Percentiles rank a stretch among this genome's conserved stretches.
Evolutionary conservation across 2,888 invertebrate species (phyloP).

Genomic region (Eristalis pertinax): DNA sequence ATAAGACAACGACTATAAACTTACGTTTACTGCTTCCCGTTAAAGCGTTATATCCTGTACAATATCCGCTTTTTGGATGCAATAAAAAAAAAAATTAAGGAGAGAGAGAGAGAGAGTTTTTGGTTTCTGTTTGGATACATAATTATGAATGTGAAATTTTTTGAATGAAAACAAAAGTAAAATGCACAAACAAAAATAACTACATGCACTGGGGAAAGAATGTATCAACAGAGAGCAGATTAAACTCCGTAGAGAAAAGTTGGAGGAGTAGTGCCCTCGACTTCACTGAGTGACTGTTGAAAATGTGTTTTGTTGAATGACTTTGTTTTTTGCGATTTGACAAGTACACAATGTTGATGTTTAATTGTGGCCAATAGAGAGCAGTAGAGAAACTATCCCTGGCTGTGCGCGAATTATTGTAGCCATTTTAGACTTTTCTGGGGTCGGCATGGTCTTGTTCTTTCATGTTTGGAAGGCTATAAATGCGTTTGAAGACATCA

Average conservation of each 20-base stretch:
- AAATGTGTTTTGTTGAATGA: too few relatives aligned
- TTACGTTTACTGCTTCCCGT: slow-evolving; percentile 81
- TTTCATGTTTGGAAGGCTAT: too few relatives aligned
- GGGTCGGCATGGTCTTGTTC: too few relatives aligned
- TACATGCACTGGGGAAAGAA: background rate
- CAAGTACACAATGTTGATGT: too few relatives aligned
- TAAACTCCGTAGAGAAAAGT: background rate
- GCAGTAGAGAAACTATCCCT: too few relatives aligned
- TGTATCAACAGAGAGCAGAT: background rate
- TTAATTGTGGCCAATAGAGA: too few relatives aligned
- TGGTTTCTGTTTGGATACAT: slow-evolving; percentile 55
- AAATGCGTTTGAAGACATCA: too few relatives aligned
- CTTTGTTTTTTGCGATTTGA: too few relatives aligned
- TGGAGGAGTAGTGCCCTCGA: too few relatives aligned
- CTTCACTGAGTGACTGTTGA: too few relatives aligned
- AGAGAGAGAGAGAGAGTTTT: slow-evolving; percentile 32
- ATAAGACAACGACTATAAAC: slow-evolving; percentile 72
- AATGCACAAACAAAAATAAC: background rate
- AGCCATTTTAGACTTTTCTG: too few relatives aligned
- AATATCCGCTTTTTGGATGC: slow-evolving; percentile 78
- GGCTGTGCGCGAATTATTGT: too few relatives aligned
- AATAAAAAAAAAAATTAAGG: slow-evolving; percentile 63
- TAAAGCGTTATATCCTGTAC: slow-evolving; percentile 82
- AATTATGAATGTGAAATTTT: slow-evolving; percentile 22
- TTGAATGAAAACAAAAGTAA: background rate